A percentile compares a stretch with the other conserved stretches of the same genome.
Conservation (phyloP, 2,888 invertebrate genomes). For the Tetheella fluctuosa region DNA sequence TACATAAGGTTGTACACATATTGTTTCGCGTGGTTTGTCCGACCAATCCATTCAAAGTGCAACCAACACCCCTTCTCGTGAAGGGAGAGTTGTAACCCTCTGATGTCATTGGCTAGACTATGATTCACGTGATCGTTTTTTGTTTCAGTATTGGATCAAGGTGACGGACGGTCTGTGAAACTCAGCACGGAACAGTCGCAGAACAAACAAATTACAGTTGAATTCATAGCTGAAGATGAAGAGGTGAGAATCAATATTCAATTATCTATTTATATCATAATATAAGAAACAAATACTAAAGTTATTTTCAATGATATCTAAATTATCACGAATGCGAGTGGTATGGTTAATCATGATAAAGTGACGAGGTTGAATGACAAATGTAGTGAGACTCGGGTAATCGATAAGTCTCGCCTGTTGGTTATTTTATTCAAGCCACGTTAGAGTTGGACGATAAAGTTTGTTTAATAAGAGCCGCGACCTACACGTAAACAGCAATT, state of each 20-base stretch:
- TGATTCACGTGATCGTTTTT: conserved; percentile 26
- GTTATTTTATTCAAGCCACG: conserved; percentile 36
- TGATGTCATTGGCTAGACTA: not conserved
- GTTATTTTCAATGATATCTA: not conserved
- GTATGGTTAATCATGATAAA: conserved; percentile 20
- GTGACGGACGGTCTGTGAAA: conserved; percentile 62
- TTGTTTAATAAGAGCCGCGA: conserved; percentile 10
- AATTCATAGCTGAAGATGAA: conserved; percentile 74
- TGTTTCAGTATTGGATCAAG: conserved; percentile 78
- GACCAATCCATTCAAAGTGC: too few species aligned
- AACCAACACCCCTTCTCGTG: not conserved
- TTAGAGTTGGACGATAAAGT: conserved; percentile 26
- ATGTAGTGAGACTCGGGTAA: conserved; percentile 36
- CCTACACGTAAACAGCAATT: conserved; percentile 5
- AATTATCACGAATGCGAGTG: conserved; percentile 15
- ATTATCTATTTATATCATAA: not conserved
- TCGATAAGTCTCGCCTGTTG: conserved; percentile 50
- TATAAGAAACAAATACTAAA: not conserved
- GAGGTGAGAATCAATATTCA: conserved; percentile 55
- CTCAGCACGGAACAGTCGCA: conserved; percentile 62
- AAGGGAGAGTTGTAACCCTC: not conserved
- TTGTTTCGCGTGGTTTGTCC: too few species aligned
- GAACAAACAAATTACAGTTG: conserved; percentile 63
- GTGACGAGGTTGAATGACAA: conserved; percentile 22
- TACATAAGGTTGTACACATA: not conserved